phyloP scores from a whole-genome alignment of 2,797 vertebrate genomes.

The Buphagus erythrorhynchus region DNA sequence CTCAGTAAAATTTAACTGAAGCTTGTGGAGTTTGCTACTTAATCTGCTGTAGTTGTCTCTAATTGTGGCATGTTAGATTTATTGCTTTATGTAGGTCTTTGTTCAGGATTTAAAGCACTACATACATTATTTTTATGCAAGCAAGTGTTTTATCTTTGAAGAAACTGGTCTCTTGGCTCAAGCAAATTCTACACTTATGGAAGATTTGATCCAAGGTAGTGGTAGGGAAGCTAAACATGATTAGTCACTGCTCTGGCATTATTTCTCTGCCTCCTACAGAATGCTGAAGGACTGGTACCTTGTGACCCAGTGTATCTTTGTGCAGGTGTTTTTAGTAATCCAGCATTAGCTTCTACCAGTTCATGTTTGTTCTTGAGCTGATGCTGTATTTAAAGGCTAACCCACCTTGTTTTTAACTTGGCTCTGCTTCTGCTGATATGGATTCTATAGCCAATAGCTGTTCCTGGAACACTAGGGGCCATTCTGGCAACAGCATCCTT shows the following conservation, averaged over 20 bases:
- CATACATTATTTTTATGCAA: not conserved
- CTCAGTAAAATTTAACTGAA: not conserved
- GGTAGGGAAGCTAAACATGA: not conserved
- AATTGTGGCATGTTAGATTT: not conserved
- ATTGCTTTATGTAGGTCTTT: not conserved
- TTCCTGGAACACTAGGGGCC: not conserved
- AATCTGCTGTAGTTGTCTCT: not conserved
- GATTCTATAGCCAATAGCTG: not conserved
- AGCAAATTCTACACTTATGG: not conserved
- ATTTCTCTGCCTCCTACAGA: not conserved
- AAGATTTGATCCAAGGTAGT: not conserved
- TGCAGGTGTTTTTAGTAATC: not conserved
- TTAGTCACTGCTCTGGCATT: constrained; percentile 20
- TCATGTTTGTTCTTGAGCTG: not conserved
- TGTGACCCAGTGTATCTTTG: not conserved
- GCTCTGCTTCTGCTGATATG: not conserved
- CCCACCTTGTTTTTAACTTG: not conserved
- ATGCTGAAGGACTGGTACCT: not conserved
- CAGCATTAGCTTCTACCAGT: not conserved
- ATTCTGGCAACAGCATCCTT: not conserved
- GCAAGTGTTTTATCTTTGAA: not conserved
- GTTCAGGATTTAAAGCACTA: not conserved
- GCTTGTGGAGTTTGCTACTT: not conserved
- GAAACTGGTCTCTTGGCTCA: not conserved
- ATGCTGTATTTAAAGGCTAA: not conserved